Evolutionary conservation across 2,113 vertebrate species (phyloP), one percentile per base, ranked within the genome.

Genomic region (Platichthys stellatus): DNA sequence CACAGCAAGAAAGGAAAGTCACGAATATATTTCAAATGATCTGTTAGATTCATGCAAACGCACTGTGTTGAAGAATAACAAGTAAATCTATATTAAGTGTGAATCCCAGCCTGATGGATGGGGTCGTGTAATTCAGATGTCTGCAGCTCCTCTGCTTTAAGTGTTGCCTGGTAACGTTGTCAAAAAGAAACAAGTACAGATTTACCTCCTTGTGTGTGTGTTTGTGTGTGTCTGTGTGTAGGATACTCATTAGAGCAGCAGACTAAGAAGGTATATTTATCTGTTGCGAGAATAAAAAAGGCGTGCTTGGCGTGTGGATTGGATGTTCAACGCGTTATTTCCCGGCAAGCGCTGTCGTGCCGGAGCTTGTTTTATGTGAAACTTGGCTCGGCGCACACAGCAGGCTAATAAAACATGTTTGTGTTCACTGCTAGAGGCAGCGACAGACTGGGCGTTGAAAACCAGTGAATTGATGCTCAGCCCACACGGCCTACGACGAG

Each of bases 351-450:
- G 0, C 40, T 2, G 49, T 72, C 81, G 6, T 81, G 86, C 72
- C 58, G 70, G 2, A 5, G 76, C 86, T 83, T 78, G 88, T 84
- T 90, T 82, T 59, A 56, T 81, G 83, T 74, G 79, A 78, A 84
- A 68, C 62, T 74, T 80, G 74, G 77, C 77, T 72, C 1, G 0
- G 23, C 49, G 9, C 59, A 24, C 69, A 47, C 26, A 61, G 71
- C 69, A 72, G 69, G n/a, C 82, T 76, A 81, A 87, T 88, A 86
- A 88, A 87, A 84, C 76, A 38, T 81, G 84, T 86, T 69, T 91
- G 86, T 69, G 79, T 79, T 4, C 47, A 51, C 15, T 7, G 82
- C 81, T 79, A 47, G 80, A 87, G 88, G 73, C 68, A 11, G 69
- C 40, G 10, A 71, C 78, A 77, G 69, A 74, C 71, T 21, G 45